These are phyloP conservation scores for Cynopterus brachyotis DNA, from an alignment of 2,113 vertebrate genomes.

Conservation along the genomic window DNA sequence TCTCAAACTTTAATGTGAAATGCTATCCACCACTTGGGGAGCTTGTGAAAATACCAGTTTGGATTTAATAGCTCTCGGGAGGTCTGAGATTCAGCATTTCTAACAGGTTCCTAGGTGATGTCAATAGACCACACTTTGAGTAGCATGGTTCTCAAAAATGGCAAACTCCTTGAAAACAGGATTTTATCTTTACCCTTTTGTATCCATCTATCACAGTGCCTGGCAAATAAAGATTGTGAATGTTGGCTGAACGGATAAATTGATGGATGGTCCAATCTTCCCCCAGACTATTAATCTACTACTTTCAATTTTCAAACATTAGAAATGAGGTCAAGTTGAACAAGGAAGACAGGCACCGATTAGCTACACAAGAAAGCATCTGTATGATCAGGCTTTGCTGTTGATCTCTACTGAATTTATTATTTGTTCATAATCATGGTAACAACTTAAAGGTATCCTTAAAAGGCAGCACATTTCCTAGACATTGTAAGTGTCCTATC, in stretches of 20 bases:
- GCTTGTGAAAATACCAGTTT: conserved; percentile 5
- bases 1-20: not conserved
- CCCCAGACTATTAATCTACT: not conserved
- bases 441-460: not conserved
- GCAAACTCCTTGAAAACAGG: not conserved
- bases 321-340: conserved; percentile 27
- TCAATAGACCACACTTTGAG: not conserved
- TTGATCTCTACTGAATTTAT: not conserved
- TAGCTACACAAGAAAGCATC: not conserved
- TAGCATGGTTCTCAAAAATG: conserved; percentile 7
- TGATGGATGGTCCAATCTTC: not conserved
- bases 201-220: not conserved
- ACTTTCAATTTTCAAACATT: not conserved
- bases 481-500: not conserved
- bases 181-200: not conserved
- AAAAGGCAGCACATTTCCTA: conserved; percentile 16
- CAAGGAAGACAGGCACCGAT: not conserved
- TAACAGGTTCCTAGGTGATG: not conserved
- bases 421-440: not conserved
- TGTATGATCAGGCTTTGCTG: not conserved
- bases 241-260: not conserved
- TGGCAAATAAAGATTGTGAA: not conserved
- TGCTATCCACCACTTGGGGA: not conserved
- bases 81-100: conserved; percentile 1
- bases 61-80: not conserved